phyloP scores from a whole-genome alignment of 64 coral and sea anemone genomes.

The Pocillopora verrucosa region DNA sequence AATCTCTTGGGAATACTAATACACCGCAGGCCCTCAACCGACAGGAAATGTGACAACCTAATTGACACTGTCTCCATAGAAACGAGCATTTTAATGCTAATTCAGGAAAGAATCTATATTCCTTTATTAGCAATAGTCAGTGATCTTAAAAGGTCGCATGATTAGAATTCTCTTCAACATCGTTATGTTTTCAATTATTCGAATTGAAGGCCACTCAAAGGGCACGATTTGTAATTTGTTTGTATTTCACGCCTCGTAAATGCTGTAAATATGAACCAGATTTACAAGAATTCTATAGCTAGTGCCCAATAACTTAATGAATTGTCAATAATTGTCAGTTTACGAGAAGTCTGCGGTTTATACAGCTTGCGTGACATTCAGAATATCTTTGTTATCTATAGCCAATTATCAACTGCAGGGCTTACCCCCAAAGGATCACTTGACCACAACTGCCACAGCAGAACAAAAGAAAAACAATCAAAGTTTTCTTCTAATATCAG shows the following conservation, averaged over 20 bases:
- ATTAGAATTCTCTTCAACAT: conserved; percentile 29
- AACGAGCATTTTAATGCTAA: conserved; percentile 88
- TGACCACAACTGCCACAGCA: neutral
- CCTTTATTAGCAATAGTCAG: neutral
- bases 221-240: neutral
- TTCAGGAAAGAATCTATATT: conserved; percentile 60
- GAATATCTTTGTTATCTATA: conserved; percentile 11
- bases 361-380: conserved; percentile 17
- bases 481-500: neutral
- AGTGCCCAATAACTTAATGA: conserved; percentile 1
- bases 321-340: conserved; percentile 47
- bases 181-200: neutral
- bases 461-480: conserved; percentile 28
- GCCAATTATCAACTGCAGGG: conserved; percentile 4
- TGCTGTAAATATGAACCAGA: neutral
- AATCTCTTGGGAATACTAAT: conserved; percentile 63
- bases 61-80: conserved; percentile 87
- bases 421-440: neutral
- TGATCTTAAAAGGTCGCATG: neutral
- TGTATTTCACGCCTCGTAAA: neutral
- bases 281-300: conserved; percentile 2
- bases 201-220: no score
- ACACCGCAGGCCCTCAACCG: conserved; percentile 55
- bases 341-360: neutral
- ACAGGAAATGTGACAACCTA: conserved; percentile 76